phyloP scores from a whole-genome alignment of 1,140 invertebrate genomes.

The Pachyrhynchus sulphureomaculatus region DNA sequence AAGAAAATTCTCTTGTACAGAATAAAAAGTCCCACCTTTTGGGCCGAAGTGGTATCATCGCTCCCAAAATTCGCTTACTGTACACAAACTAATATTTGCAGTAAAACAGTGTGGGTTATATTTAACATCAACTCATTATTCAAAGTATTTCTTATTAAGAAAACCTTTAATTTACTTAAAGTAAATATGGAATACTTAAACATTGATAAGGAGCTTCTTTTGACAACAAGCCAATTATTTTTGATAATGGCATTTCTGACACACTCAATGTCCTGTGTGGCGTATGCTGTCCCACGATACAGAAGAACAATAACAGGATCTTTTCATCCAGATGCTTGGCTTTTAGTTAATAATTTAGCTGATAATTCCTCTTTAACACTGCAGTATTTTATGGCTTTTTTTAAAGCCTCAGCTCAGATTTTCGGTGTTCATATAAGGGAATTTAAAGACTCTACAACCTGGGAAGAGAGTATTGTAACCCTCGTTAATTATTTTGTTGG shows the following conservation, averaged over 20 bases:
- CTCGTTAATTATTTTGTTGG: not conserved
- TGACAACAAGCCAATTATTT: not conserved
- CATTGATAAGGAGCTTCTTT: not conserved
- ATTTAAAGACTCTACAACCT: not conserved
- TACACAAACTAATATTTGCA: not conserved
- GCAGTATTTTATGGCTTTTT: constrained; percentile 11
- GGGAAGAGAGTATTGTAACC: not conserved
- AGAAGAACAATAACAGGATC: not conserved
- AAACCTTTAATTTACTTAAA: not conserved
- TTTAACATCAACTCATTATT: not conserved
- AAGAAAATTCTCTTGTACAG: not conserved
- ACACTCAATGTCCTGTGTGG: not conserved
- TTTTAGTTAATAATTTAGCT: not conserved
- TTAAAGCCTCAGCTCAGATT: constrained; percentile 13
- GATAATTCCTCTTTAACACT: not conserved
- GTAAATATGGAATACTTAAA: not conserved
- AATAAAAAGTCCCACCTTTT: not conserved
- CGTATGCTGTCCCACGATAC: not conserved
- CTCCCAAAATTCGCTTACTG: not conserved
- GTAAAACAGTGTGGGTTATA: not conserved
- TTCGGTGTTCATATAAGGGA: constrained; percentile 6
- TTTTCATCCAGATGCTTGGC: not conserved
- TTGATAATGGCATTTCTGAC: not conserved
- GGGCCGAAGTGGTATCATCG: not conserved
- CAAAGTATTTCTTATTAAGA: not conserved